phyloP scores from a whole-genome alignment of 2,797 vertebrate species.

The Oophaga sylvatica region DNA sequence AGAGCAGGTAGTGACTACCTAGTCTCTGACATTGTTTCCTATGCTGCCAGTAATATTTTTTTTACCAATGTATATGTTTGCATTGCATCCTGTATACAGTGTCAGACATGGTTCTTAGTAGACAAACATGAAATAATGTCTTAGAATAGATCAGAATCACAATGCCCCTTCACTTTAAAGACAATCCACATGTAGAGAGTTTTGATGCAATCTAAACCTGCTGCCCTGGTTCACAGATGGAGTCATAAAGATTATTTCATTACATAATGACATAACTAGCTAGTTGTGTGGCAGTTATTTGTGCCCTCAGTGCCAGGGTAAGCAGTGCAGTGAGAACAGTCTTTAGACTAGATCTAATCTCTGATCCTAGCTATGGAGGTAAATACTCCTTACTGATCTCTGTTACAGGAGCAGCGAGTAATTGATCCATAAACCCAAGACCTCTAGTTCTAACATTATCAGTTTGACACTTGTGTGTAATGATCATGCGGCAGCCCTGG shows the following conservation, averaged over 20 bases:
- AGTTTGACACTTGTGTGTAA: slow-evolving; percentile 40
- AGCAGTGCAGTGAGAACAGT: not conserved
- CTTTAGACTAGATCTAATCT: not conserved
- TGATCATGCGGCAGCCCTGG: slow-evolving; percentile 16
- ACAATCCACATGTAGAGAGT: not conserved
- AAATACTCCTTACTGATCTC: not conserved
- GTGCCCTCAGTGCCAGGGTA: not conserved
- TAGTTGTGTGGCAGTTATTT: not conserved
- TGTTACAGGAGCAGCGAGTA: slow-evolving; percentile 34
- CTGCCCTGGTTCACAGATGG: not conserved
- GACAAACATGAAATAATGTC: not conserved
- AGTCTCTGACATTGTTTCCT: not conserved
- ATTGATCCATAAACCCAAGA: slow-evolving; percentile 37
- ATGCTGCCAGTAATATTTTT: not conserved
- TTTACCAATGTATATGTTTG: not conserved
- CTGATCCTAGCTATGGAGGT: not conserved
- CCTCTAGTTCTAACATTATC: slow-evolving; percentile 25
- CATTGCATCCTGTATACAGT: not conserved
- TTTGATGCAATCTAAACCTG: not conserved
- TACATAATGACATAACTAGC: not conserved
- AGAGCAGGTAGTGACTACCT: not conserved
- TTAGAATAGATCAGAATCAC: not conserved
- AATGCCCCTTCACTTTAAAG: not conserved
- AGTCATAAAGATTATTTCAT: not conserved
- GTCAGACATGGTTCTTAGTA: not conserved